Evolutionary conservation across 92 coral and sea anemone genomes (phyloP).

Genomic region (Anthopleura xanthogrammica): DNA sequence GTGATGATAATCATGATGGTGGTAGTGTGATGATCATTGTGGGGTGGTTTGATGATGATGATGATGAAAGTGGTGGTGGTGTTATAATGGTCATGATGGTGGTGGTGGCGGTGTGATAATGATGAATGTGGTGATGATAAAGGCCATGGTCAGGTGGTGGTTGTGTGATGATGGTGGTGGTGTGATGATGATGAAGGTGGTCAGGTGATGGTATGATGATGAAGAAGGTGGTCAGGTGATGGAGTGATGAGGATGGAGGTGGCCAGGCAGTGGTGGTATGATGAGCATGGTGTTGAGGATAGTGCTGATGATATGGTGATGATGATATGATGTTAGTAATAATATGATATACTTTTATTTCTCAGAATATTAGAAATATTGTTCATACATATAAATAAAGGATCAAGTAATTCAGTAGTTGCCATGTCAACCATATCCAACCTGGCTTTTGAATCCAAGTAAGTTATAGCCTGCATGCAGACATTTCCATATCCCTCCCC

Average conservation of each 20-base stretch:
- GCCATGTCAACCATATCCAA: constrained; percentile 90
- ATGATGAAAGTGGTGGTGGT: background rate
- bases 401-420: constrained; percentile 65
- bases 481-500: no score
- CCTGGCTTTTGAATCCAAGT: constrained; percentile 76
- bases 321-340: background rate
- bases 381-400: constrained; percentile 54
- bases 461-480: constrained; percentile 10
- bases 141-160: no score
- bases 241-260: no score
- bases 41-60: no score
- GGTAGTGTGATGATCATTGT: no score
- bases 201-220: no score
- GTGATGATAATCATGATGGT: no score
- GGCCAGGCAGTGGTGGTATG: no score
- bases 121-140: no score
- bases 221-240: no score
- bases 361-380: constrained; percentile 68
- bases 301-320: background rate
- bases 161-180: background rate
- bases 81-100: background rate
- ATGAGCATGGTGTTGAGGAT: no score
- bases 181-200: background rate
- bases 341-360: background rate
- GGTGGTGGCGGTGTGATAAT: no score